Base-by-base conservation (phyloP, 2,113 vertebrate species). In the Clinocottus analis region DNA sequence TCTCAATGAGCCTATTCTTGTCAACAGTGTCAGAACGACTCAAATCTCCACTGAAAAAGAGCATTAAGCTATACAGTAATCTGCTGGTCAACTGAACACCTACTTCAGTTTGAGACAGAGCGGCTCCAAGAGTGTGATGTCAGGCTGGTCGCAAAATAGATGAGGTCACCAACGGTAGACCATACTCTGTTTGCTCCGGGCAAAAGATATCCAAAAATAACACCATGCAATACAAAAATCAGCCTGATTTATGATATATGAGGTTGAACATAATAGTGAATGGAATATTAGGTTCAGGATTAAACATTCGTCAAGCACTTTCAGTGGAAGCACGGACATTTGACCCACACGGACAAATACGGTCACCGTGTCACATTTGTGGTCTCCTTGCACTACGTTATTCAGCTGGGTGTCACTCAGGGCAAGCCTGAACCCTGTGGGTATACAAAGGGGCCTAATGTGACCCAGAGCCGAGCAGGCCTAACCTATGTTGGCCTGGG, bases 361-460 rank as follows among this genome's bases (percentile, higher is more conserved):
- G 53, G 76, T 85, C 77, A 71, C 39, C 37, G 3, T 64, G 85
- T 81, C 80, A 80, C 66, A 47, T 84, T 79, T 82, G 72, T 78
- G 58, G 33, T 63, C 39, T 84, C 45, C 71, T 67, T 13, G 43
- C 64, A 77, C 16, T 39, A 19, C 7, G 43, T 85, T 73, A 64
- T 87, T 75, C 56, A 71, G 39, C 39, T 66, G 65, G 75, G 67
- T 66, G 43, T 86, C 66, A 84, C 23, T 29, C 74, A 53, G 62
- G 73, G 80, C 39, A 47, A 39, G 77, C 21, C 77, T 78, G 33
- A 86, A 75, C 41, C 83, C 19, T 0, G 49, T 74, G 64, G 29
- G 67, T 11, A 59, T 27, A 90, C 89, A 93, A 92, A 91, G 89
- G 89, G 51, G 75, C 63, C 63, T 39, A 91, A 66, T 88, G 84